Conservation (phyloP, 2,888 invertebrate species). For the Panopea generosa region DNA sequence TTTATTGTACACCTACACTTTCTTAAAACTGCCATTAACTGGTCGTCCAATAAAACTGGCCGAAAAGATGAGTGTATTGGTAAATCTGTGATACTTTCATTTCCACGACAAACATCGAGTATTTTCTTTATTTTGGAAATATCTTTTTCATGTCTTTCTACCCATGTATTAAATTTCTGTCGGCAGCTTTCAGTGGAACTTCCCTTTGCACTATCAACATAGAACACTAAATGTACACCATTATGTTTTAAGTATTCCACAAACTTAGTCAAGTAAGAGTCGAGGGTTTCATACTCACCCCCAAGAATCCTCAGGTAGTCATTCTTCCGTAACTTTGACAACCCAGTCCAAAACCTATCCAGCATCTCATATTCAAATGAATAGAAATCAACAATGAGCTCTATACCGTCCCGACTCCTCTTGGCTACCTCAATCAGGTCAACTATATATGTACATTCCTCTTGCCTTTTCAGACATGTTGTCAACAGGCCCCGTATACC, state of each 20-base stretch:
- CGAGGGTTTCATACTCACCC: slow-evolving; percentile 79
- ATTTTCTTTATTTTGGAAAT: slow-evolving; percentile 70
- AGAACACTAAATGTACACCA: slow-evolving; percentile 80
- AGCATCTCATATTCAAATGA: slow-evolving; percentile 77
- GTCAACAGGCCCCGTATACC: slow-evolving; percentile 78
- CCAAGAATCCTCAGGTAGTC: slow-evolving; percentile 77
- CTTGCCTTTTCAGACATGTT: slow-evolving; percentile 66
- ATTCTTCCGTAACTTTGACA: slow-evolving; percentile 68
- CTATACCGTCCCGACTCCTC: slow-evolving; percentile 72
- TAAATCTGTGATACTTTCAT: slow-evolving; percentile 61
- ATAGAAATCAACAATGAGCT: slow-evolving; percentile 82
- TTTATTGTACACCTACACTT: slow-evolving; percentile 78
- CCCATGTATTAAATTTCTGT: slow-evolving; percentile 81
- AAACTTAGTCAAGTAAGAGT: slow-evolving; percentile 74
- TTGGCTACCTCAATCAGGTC: slow-evolving; percentile 80
- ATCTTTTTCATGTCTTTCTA: slow-evolving; percentile 72
- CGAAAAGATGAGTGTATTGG: slow-evolving; percentile 66
- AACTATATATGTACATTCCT: slow-evolving; percentile 72
- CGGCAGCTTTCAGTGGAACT: slow-evolving; percentile 68
- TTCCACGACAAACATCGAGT: slow-evolving; percentile 71
- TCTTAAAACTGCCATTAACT: slow-evolving; percentile 71
- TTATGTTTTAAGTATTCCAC: slow-evolving; percentile 73
- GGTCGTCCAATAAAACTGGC: slow-evolving; percentile 81
- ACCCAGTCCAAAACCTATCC: slow-evolving; percentile 72
- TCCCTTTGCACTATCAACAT: slow-evolving; percentile 80